These are phyloP conservation scores for Helostoma temminkii DNA, from an alignment of 2,797 vertebrate genomes.

Conservation along the genomic window DNA sequence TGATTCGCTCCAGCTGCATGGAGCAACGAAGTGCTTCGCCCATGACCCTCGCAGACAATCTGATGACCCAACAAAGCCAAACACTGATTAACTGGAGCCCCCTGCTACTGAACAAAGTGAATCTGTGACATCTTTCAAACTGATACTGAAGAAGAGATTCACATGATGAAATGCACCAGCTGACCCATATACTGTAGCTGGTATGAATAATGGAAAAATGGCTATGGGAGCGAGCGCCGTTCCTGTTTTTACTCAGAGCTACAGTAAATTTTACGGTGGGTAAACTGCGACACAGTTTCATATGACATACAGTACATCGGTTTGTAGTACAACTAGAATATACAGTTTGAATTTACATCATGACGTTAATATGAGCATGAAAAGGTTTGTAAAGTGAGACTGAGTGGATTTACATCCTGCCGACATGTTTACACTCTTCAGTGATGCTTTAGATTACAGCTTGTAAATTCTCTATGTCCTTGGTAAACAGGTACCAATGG, in stretches of 20 bases:
- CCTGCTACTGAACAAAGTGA: neutral
- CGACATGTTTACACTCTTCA: neutral
- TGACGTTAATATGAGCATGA: constrained; percentile 14
- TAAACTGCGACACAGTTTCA: neutral
- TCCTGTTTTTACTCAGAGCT: constrained; percentile 13
- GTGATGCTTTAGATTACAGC: constrained; percentile 14
- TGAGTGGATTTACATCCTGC: constrained; percentile 17
- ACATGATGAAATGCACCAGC: constrained; percentile 24
- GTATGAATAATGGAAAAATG: constrained; percentile 39
- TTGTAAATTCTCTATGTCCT: neutral
- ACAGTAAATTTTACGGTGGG: constrained; percentile 20
- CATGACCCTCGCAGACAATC: constrained; percentile 15
- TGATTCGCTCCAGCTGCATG: neutral
- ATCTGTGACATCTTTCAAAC: constrained; percentile 35
- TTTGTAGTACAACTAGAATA: constrained; percentile 23
- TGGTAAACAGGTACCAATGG: neutral
- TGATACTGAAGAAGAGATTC: constrained; percentile 25
- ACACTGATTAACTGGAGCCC: constrained; percentile 27
- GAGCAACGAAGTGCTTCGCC: constrained; percentile 11
- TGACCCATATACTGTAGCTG: constrained; percentile 40
- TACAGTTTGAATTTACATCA: constrained; percentile 55
- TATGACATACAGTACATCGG: constrained; percentile 24
- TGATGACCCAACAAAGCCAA: constrained; percentile 21
- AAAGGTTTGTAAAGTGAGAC: constrained; percentile 15
- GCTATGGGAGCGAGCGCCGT: constrained; percentile 3